These are phyloP conservation scores for Nomia melanderi DNA, from an alignment of 1,140 invertebrate species.

Conservation along the genomic window DNA sequence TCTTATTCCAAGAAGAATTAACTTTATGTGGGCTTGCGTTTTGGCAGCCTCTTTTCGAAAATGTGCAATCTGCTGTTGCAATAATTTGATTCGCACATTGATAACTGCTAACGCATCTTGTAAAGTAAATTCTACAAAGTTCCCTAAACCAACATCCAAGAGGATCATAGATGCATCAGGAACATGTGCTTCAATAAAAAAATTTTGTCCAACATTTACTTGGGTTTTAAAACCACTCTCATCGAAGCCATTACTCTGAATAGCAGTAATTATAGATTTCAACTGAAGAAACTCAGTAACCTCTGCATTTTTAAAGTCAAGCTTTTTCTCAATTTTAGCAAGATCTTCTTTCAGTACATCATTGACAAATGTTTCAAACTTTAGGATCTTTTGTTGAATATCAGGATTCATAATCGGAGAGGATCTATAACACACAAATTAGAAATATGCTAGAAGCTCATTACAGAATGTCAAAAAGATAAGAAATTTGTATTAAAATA, in stretches of 20 bases:
- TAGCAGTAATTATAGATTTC: slow-evolving; percentile 82
- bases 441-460: background rate
- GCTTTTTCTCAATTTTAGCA: slow-evolving; percentile 81
- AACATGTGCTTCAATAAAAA: slow-evolving; percentile 87
- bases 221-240: slow-evolving; percentile 88
- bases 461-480: no score
- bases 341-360: slow-evolving; percentile 86
- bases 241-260: slow-evolving; percentile 68
- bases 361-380: slow-evolving; percentile 85
- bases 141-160: slow-evolving; percentile 88
- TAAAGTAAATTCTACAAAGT: slow-evolving; percentile 87
- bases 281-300: slow-evolving; percentile 88
- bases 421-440: slow-evolving; percentile 17
- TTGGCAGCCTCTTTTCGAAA: slow-evolving; percentile 85
- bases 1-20: slow-evolving; percentile 85
- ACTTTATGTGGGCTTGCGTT: slow-evolving; percentile 90
- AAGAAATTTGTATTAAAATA: no score
- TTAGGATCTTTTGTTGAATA: slow-evolving; percentile 74
- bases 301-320: slow-evolving; percentile 85
- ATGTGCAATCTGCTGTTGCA: slow-evolving; percentile 84
- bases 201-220: slow-evolving; percentile 89
- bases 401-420: slow-evolving; percentile 64
- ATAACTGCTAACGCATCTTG: slow-evolving; percentile 87
- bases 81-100: slow-evolving; percentile 85
- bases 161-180: slow-evolving; percentile 86